Evolutionary conservation across 2,888 invertebrate genomes (phyloP).

Genomic region (Lepidocyrtoides sp.): DNA sequence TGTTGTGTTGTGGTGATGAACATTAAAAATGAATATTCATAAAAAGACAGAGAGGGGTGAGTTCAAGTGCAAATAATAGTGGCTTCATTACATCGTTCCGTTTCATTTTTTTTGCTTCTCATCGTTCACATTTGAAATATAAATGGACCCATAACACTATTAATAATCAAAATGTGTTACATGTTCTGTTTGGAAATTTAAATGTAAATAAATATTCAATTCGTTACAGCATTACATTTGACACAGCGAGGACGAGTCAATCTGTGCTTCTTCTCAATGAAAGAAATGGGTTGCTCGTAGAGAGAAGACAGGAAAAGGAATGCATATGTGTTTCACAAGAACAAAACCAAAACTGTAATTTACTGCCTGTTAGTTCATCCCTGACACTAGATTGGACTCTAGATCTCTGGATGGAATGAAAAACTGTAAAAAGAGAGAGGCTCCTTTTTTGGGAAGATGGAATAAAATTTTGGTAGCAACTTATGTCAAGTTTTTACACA

Average conservation of each 20-base stretch:
- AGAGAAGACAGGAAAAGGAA: neutral
- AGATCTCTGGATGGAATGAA: neutral
- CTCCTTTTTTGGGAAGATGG: neutral
- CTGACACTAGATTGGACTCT: too few relatives aligned
- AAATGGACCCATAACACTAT: constrained; percentile 7
- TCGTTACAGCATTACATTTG: neutral
- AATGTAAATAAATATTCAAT: neutral
- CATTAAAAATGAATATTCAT: constrained; percentile 36
- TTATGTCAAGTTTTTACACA: neutral
- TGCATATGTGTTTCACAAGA: too few relatives aligned
- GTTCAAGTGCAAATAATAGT: constrained; percentile 8
- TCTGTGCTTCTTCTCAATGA: neutral
- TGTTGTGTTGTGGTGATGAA: neutral
- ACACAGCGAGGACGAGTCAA: neutral
- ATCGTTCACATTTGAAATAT: neutral
- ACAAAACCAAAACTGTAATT: neutral
- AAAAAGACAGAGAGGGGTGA: neutral
- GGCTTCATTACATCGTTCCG: neutral
- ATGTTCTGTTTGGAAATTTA: neutral
- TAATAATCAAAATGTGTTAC: constrained; percentile 1
- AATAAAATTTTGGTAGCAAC: neutral
- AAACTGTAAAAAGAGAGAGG: neutral
- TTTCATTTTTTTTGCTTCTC: too few relatives aligned
- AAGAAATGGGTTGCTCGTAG: neutral
- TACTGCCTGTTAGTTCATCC: neutral